Conservation (phyloP, 2,888 invertebrate genomes). For the Eilema sororculum region DNA sequence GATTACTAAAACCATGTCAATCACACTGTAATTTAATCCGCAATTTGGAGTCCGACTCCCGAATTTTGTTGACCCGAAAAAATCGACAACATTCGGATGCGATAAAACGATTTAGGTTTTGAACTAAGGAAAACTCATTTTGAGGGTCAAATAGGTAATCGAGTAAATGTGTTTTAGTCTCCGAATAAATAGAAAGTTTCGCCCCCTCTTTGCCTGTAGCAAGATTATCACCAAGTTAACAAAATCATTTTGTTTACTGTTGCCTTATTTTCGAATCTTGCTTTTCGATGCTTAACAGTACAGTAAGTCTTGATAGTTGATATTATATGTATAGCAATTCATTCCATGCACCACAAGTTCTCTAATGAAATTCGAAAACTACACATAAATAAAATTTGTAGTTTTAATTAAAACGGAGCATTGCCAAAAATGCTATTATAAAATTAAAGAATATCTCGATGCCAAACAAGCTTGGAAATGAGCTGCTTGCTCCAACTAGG, state of each 20-base stretch:
- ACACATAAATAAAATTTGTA: not conserved
- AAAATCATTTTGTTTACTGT: constrained; percentile 2
- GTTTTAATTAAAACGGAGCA: constrained; percentile 1
- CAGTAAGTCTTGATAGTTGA: not conserved
- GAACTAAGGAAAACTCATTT: constrained; percentile 38
- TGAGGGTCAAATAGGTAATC: constrained; percentile 45
- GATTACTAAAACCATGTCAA: constrained; percentile 14
- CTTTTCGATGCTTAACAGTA: not conserved
- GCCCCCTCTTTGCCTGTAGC: constrained; percentile 14
- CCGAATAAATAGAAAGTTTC: constrained; percentile 21
- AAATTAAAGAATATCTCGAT: not conserved
- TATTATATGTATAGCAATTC: not conserved
- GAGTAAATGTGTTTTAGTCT: constrained; percentile 37
- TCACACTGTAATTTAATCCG: constrained; percentile 18
- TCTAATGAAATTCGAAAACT: not conserved
- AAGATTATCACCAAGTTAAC: constrained; percentile 23
- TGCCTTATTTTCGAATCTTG: not conserved
- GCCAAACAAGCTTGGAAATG: not conserved
- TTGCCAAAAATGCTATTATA: not conserved
- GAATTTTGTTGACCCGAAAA: constrained; percentile 25
- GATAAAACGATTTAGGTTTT: constrained; percentile 43
- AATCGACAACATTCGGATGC: constrained; percentile 18
- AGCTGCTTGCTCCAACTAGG: not conserved
- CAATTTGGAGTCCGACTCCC: constrained; percentile 16
- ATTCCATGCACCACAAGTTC: not conserved